Evolutionary conservation across 2,888 invertebrate genomes (phyloP), one percentile per base, ranked within the genome.

Genomic region (Thyatira batis): DNA sequence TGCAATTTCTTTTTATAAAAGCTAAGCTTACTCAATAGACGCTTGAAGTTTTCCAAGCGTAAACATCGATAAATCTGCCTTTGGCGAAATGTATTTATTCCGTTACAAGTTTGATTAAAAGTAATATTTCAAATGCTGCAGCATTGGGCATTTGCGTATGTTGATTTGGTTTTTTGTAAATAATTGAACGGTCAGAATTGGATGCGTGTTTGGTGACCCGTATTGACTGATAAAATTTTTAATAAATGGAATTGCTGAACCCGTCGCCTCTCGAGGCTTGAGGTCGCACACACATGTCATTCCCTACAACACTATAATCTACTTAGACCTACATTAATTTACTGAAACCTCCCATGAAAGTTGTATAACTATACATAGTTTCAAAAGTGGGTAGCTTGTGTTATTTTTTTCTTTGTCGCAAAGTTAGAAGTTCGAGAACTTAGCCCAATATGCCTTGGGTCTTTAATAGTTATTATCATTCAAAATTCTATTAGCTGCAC

Each of bases 171-270:
- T n/a, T n/a, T n/a, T n/a, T n/a, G 17, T 39, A 11, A 28, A 52
- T 10, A 39, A 58, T 52, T 20, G 33, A 45, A 30, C 44, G 46
- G 49, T 25, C 51, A 45, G 45, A 45, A 30, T 52, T 52, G 27
- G 51, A 25, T 48, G 44, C 55, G 58, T 54, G 55, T 50, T 50
- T 27, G 27, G 33, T 51, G 52, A 45, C 33, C 45, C 43, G 50
- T 53, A 48, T 48, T 51, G 52, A 52, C 58, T 56, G 58, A 63
- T 61, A 44, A 52, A 56, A 57, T 56, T 58, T 60, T 61, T 50
- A 58, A 59, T 54, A 43, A 57, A 58, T 58, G 50, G 39, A 39
- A 17, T 56, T 52, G 56, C 53, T 54, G 57, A 50, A 52, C 52
- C 45, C 45, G 13, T 49, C 13, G 46, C 52, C 53, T 45, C 27